Evolutionary conservation across 2,797 vertebrate genomes (phyloP).

Genomic region (Cottoperca gobio): DNA sequence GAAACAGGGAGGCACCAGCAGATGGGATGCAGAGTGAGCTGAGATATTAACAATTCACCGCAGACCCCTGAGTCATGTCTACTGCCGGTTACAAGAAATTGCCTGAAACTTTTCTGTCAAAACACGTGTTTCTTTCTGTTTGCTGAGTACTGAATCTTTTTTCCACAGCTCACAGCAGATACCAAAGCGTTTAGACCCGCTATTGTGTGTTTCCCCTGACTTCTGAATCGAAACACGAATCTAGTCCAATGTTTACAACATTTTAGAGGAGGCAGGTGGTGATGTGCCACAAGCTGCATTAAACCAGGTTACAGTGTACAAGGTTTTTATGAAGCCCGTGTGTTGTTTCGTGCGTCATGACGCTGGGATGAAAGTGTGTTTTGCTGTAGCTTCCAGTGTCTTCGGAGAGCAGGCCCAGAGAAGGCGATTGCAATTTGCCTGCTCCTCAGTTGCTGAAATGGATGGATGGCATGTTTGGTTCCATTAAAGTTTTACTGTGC

Average conservation of each 20-base stretch:
- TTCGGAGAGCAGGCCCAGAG: slow-evolving; percentile 27
- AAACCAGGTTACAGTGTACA: slow-evolving; percentile 50
- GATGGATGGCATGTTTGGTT: slow-evolving; percentile 65
- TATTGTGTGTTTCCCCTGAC: slow-evolving; percentile 18
- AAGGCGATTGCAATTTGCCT: slow-evolving; percentile 58
- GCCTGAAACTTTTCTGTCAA: slow-evolving; percentile 45
- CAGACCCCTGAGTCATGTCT: slow-evolving; percentile 46
- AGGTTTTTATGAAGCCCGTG: slow-evolving; percentile 43
- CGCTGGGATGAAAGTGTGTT: slow-evolving; percentile 50
- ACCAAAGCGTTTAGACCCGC: slow-evolving; percentile 27
- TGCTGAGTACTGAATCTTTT: neutral
- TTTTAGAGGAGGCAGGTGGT: slow-evolving; percentile 48
- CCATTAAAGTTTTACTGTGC: slow-evolving; percentile 69
- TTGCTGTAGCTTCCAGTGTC: slow-evolving; percentile 41
- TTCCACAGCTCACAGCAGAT: slow-evolving; percentile 25
- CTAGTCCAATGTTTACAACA: slow-evolving; percentile 13
- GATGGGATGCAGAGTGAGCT: slow-evolving; percentile 34
- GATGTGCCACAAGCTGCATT: slow-evolving; percentile 39
- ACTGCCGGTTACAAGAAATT: slow-evolving; percentile 40
- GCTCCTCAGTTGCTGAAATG: slow-evolving; percentile 56
- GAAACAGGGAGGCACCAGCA: slow-evolving; percentile 29
- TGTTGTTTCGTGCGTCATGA: slow-evolving; percentile 28
- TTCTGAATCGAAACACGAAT: slow-evolving; percentile 27
- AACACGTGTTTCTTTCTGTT: slow-evolving; percentile 25
- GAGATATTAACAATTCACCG: slow-evolving; percentile 48